Evolutionary conservation across 2,797 vertebrate species (phyloP), one percentile per base, ranked within the genome.

Genomic region (Phylloscopus collybita): DNA sequence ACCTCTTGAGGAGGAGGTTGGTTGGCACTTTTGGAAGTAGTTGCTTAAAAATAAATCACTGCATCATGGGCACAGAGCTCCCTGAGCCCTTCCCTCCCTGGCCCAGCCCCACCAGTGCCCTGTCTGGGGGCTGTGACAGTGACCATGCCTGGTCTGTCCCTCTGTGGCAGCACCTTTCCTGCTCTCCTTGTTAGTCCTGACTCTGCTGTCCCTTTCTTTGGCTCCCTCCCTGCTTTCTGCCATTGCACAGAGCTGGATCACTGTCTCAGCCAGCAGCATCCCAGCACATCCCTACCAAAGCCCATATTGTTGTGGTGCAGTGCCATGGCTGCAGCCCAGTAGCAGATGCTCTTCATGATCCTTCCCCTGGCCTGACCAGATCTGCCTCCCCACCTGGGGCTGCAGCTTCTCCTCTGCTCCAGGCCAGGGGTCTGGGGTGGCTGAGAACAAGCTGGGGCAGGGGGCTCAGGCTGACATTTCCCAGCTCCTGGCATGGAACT

Each of bases 371-470:
- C 57, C 25, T 78, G 61, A 26, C 49, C 11, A 23, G 64, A 53
- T 45, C 36, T 76, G 17, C 29, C 72, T 70, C 2, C 11, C 5
- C 16, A 11, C 9, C 54, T 49, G 49, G 11, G 51, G 27, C 66
- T 92, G 54, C 65, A 53, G 69, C 42, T 45, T 50, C 34, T 65
- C 20, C 26, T 88, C 25, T 9, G 6, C 45, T 26, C 53, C 4
- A 3, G 32, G 44, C 32, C 4, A 1, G 20, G 18, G 59, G 19
- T 29, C 53, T 72, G 54, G 1, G 1, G 36, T 67, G 50, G 27
- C 25, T 10, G 40, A 75, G 29, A 50, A 13, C 0, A 0, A 62
- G 34, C 57, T 9, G 2, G 42, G 53, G 10, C 9, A 9, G 23
- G 3, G 3, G 29, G 11, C 1, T 67, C 45, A 71, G 84, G 50